These are phyloP conservation scores for Ceriagrion tenellum DNA, from an alignment of 2,888 invertebrate genomes.

Conservation along the genomic window DNA sequence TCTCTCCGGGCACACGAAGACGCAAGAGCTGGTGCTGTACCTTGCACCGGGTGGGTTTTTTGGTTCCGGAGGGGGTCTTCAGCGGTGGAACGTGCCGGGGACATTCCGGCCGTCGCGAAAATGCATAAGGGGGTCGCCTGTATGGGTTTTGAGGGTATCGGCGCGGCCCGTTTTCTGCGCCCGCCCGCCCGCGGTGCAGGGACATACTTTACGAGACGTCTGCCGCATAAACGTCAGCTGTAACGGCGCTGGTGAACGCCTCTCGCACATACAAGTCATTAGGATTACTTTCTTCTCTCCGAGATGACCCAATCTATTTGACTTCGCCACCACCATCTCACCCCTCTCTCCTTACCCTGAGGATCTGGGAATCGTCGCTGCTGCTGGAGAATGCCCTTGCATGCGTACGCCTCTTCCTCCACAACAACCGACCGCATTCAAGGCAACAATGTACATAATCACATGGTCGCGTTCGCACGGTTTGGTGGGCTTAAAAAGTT, in stretches of 20 bases:
- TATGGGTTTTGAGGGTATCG: neutral
- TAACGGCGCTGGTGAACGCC: constrained; percentile 49
- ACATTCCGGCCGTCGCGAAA: constrained; percentile 28
- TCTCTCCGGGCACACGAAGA: neutral
- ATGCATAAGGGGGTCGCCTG: neutral
- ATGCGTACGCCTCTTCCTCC: neutral
- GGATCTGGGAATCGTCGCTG: no score
- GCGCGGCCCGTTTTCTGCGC: neutral
- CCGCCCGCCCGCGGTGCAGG: constrained; percentile 41
- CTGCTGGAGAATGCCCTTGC: neutral
- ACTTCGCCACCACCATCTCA: neutral
- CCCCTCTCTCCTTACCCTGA: neutral
- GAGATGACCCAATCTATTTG: constrained; percentile 53
- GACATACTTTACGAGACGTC: constrained; percentile 64
- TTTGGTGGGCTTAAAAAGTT: constrained; percentile 33
- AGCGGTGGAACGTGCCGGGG: constrained; percentile 39
- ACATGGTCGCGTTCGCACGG: neutral
- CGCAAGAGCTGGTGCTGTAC: neutral
- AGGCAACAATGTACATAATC: constrained; percentile 39
- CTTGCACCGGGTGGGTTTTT: no score
- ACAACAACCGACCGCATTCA: constrained; percentile 19
- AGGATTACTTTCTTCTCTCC: constrained; percentile 9
- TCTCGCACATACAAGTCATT: constrained; percentile 53
- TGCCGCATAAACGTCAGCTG: constrained; percentile 56
- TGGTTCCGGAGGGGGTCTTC: neutral